Evolutionary conservation across 2,113 vertebrate species (phyloP).

Genomic region (Nerophis lumbriciformis): DNA sequence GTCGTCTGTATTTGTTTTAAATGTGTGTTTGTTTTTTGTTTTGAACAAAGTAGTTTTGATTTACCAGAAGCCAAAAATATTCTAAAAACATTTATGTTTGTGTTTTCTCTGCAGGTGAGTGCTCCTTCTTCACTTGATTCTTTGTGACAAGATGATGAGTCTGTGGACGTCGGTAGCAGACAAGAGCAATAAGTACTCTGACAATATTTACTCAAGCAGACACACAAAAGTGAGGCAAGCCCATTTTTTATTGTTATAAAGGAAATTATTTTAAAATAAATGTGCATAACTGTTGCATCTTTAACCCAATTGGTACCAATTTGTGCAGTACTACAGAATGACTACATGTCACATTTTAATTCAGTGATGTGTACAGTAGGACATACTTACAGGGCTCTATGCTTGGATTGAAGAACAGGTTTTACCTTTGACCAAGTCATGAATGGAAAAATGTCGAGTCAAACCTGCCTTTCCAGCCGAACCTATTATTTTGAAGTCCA

Average conservation of each 20-base stretch:
- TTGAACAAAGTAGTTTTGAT: neutral
- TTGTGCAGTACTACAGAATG: neutral
- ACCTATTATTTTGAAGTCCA: constrained; percentile 18
- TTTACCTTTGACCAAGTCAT: neutral
- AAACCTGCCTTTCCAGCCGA: constrained; percentile 19
- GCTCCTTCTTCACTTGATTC: constrained; percentile 14
- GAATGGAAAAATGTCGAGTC: constrained; percentile 14
- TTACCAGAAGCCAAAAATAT: neutral
- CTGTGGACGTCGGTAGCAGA: constrained; percentile 19
- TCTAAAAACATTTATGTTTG: constrained; percentile 32
- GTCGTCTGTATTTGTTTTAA: too few species aligned
- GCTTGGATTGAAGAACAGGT: neutral
- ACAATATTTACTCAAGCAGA: neutral
- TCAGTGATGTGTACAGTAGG: neutral
- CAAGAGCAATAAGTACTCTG: constrained; percentile 45
- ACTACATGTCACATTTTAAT: neutral
- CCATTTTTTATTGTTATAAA: neutral
- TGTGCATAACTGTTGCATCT: too few species aligned
- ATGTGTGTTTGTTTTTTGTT: neutral
- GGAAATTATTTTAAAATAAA: neutral
- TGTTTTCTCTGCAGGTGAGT: constrained; percentile 68
- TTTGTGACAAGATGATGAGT: constrained; percentile 7
- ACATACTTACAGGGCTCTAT: neutral
- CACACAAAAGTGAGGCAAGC: neutral
- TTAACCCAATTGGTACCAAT: too few species aligned